Evolutionary conservation across 2,888 invertebrate species (phyloP).

Genomic region (Drosophila pseudotakahashii): DNA sequence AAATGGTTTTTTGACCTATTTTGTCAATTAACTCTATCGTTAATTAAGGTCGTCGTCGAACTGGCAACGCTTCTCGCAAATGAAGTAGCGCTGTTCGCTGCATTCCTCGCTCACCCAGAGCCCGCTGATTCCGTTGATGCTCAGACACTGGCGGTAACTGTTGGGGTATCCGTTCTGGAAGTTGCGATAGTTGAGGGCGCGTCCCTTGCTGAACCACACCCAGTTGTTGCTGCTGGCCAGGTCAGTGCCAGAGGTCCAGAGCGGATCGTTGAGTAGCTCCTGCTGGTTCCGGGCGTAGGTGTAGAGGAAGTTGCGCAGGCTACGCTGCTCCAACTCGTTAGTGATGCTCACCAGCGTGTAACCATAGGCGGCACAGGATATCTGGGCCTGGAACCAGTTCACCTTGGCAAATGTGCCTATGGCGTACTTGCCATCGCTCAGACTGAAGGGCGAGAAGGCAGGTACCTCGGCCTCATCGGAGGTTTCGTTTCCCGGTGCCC

Average conservation of each 20-base stretch:
- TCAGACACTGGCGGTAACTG: slow-evolving; percentile 35
- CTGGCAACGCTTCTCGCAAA: slow-evolving; percentile 34
- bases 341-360: slow-evolving; percentile 60
- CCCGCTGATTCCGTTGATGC: slow-evolving; percentile 24
- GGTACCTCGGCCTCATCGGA: slow-evolving; percentile 11
- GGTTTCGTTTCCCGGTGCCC: slow-evolving; percentile 1
- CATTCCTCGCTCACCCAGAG: slow-evolving; percentile 49
- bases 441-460: slow-evolving; percentile 34
- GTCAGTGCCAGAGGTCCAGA: slow-evolving; percentile 63
- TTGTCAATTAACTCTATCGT: not conserved
- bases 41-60: slow-evolving; percentile 19
- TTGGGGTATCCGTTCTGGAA: slow-evolving; percentile 43
- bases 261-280: slow-evolving; percentile 13
- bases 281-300: slow-evolving; percentile 19
- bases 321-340: too few relatives aligned
- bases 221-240: slow-evolving; percentile 33
- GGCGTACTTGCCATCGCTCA: slow-evolving; percentile 47
- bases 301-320: slow-evolving; percentile 39
- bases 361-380: slow-evolving; percentile 54
- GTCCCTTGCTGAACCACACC: slow-evolving; percentile 63
- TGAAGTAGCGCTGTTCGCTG: slow-evolving; percentile 13
- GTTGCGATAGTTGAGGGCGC: slow-evolving; percentile 44
- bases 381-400: slow-evolving; percentile 60
- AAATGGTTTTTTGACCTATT: not conserved
- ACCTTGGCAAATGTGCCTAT: slow-evolving; percentile 45